These are phyloP conservation scores for Nyctibius bracteatus DNA, from an alignment of 2,113 vertebrate species.

Conservation along the genomic window DNA sequence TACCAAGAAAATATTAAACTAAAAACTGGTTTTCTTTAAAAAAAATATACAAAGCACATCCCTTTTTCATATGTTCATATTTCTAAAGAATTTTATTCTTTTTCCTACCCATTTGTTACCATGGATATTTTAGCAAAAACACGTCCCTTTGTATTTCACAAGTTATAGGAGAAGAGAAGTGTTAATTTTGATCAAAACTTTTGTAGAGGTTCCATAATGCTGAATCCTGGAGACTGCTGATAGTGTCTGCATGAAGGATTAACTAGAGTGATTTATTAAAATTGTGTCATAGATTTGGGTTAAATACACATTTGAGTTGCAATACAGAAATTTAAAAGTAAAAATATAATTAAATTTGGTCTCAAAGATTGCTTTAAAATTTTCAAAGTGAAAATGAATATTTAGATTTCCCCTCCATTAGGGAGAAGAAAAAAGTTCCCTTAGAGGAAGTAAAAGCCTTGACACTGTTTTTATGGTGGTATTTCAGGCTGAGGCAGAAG, in stretches of 20 bases:
- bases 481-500: not conserved
- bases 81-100: not conserved
- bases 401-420: not conserved
- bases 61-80: not conserved
- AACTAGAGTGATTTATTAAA: not conserved
- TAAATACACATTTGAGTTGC: not conserved
- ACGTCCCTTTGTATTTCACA: not conserved
- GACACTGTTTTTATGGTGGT: not conserved
- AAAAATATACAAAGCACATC: too few species aligned
- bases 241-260: not conserved
- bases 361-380: not conserved
- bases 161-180: not conserved
- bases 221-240: not conserved
- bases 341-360: not conserved
- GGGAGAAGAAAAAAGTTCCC: not conserved
- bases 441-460: not conserved
- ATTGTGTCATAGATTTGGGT: not conserved
- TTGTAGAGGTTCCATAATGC: not conserved
- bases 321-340: not conserved
- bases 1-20: not conserved
- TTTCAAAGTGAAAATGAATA: not conserved
- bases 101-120: not conserved
- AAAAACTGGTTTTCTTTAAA: not conserved
- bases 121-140: not conserved
- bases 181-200: not conserved